A percentile compares a stretch with the other conserved stretches of the same genome.
Conservation (phyloP, 2,888 invertebrate genomes). For the Brachylomia viminalis region DNA sequence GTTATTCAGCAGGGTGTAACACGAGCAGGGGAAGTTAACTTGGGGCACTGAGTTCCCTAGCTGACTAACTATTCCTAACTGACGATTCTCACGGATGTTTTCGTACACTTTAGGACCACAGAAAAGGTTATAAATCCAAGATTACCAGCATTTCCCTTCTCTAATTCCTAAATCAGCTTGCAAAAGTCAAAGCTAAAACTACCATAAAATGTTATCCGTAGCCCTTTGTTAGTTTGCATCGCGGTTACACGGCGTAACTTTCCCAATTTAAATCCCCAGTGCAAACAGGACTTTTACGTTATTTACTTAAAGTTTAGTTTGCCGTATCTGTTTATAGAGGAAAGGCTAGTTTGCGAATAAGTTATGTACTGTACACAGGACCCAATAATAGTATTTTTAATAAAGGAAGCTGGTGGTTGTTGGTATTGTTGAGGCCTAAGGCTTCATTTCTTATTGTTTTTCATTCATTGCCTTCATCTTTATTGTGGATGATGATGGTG, state of each 20-base stretch:
- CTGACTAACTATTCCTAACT: neutral
- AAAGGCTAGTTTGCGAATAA: constrained; percentile 56
- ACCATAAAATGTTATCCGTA: constrained; percentile 53
- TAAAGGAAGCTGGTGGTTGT: constrained; percentile 45
- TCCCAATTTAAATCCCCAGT: constrained; percentile 57
- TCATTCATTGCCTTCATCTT: no score
- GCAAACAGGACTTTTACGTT: constrained; percentile 48
- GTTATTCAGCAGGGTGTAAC: no score
- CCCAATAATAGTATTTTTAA: constrained; percentile 62
- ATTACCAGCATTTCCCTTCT: constrained; percentile 33
- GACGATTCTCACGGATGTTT: constrained; percentile 14
- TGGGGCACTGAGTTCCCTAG: no score
- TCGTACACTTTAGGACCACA: neutral
- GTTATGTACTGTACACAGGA: constrained; percentile 59
- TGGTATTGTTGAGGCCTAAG: constrained; percentile 11
- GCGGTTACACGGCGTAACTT: constrained; percentile 59
- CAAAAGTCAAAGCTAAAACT: constrained; percentile 54
- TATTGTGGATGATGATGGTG: constrained; percentile 6
- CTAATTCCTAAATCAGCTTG: constrained; percentile 57
- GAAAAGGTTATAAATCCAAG: constrained; percentile 47
- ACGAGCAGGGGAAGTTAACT: no score
- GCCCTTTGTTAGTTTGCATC: constrained; percentile 59
- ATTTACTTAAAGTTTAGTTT: constrained; percentile 62
- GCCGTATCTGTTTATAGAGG: constrained; percentile 58
- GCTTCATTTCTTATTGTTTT: no score